A percentile compares a stretch with the other conserved stretches of the same genome.
Conservation (phyloP, 2,888 invertebrate species). For the Odontocerum albicorne region DNA sequence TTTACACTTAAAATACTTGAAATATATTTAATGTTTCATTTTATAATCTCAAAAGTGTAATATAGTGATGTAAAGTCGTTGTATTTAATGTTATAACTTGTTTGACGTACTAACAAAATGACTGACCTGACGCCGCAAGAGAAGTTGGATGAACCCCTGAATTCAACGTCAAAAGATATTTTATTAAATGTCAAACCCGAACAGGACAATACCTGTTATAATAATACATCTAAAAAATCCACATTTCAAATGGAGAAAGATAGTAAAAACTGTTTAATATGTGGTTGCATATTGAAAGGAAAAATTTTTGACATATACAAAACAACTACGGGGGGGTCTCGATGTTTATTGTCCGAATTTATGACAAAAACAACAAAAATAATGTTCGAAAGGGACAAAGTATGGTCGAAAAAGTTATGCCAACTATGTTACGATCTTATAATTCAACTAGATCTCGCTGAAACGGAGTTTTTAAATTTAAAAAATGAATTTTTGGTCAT, state of each 20-base stretch:
- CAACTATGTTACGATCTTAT: slow-evolving; percentile 21
- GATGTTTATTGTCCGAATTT: slow-evolving; percentile 22
- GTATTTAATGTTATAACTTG: slow-evolving; percentile 3
- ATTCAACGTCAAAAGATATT: slow-evolving; percentile 1
- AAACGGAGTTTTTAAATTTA: slow-evolving; percentile 24
- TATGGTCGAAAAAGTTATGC: slow-evolving; percentile 28
- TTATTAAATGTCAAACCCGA: slow-evolving; percentile 1
- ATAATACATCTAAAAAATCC: no score
- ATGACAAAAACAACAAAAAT: slow-evolving; percentile 27
- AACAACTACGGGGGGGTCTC: slow-evolving; percentile 21
- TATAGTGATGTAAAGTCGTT: slow-evolving; percentile 6
- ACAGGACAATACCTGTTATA: no score
- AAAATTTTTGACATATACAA: slow-evolving; percentile 20
- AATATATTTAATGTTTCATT: not conserved
- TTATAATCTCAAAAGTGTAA: no score
- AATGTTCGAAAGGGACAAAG: slow-evolving; percentile 27
- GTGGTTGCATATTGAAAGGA: slow-evolving; percentile 1
- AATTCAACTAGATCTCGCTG: slow-evolving; percentile 24
- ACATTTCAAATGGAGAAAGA: no score
- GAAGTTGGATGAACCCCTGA: not conserved
- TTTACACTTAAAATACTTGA: not conserved
- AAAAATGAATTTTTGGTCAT: slow-evolving; percentile 30
- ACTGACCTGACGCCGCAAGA: slow-evolving; percentile 12
- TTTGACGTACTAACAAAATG: slow-evolving; percentile 24
- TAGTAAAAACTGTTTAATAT: slow-evolving; percentile 20